Evolutionary conservation across 2,888 invertebrate genomes (phyloP).

Genomic region (Nasonia oneida): DNA sequence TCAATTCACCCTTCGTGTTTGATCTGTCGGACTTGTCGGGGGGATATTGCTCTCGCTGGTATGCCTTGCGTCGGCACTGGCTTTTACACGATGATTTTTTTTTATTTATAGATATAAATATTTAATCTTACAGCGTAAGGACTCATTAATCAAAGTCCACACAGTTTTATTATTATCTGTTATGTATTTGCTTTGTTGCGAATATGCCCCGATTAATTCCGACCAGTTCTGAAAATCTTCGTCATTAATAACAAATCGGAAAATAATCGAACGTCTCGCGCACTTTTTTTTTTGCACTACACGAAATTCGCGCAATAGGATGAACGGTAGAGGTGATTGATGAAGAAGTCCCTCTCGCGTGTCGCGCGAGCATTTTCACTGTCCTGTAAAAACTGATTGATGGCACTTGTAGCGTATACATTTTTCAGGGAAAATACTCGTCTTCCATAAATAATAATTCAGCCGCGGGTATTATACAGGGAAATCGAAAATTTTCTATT

Average conservation of each 20-base stretch:
- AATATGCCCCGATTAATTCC: background rate
- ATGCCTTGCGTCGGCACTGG: background rate
- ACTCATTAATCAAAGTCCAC: background rate
- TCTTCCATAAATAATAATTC: background rate
- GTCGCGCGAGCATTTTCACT: background rate
- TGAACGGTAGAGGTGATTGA: background rate
- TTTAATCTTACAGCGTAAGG: background rate
- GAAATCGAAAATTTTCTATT: background rate
- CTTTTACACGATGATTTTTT: background rate
- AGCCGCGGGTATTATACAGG: background rate
- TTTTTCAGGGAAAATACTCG: background rate
- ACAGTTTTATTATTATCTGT: background rate
- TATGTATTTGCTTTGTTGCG: background rate
- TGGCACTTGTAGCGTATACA: background rate
- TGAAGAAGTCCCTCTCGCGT: background rate
- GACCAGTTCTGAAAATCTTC: background rate
- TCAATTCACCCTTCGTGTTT: slow-evolving; percentile 10
- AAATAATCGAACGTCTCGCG: background rate
- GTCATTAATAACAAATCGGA: background rate
- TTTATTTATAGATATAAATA: too few relatives aligned
- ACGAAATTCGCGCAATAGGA: background rate
- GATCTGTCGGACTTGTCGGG: background rate
- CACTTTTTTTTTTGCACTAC: background rate
- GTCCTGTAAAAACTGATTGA: background rate
- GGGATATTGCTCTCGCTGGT: background rate